phyloP scores from a whole-genome alignment of 2,888 invertebrate genomes.

The Phaonia tiefii region DNA sequence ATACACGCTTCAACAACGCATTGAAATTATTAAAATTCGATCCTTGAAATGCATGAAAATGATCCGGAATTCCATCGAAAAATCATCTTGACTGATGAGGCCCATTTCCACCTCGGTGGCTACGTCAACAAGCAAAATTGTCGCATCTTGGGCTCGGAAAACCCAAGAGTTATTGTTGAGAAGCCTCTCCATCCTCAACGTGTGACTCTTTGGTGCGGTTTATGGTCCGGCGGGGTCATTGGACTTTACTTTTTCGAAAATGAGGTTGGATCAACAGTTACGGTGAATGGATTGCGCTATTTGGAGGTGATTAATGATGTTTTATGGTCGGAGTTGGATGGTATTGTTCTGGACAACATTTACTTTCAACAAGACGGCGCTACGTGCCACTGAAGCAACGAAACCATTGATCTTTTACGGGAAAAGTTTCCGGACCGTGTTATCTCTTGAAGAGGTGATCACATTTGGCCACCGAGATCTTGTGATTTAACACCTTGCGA shows the following conservation, averaged over 20 bases:
- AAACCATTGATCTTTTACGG: no score
- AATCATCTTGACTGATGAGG: conserved; percentile 6
- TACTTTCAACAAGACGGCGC: conserved; percentile 47
- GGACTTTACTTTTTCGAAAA: no score
- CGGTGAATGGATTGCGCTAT: no score
- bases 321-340: no score
- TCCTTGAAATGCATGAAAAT: conserved; percentile 10
- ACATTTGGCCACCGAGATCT: no score
- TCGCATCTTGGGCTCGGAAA: background rate
- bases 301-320: no score
- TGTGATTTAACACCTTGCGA: no score
- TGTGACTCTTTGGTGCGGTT: conserved; percentile 3
- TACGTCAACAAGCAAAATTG: background rate
- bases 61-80: conserved; percentile 7
- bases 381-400: conserved; percentile 15
- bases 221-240: background rate
- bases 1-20: no score
- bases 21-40: no score
- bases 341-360: conserved; percentile 8
- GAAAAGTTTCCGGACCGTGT: no score
- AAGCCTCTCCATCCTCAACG: conserved; percentile 10
- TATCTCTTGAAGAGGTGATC: no score
- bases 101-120: conserved; percentile 7
- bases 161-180: conserved; percentile 7
- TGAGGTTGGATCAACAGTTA: no score